Evolutionary conservation across 2,888 invertebrate species (phyloP), one percentile per base, ranked within the genome.

Genomic region (Lasiommata megera): DNA sequence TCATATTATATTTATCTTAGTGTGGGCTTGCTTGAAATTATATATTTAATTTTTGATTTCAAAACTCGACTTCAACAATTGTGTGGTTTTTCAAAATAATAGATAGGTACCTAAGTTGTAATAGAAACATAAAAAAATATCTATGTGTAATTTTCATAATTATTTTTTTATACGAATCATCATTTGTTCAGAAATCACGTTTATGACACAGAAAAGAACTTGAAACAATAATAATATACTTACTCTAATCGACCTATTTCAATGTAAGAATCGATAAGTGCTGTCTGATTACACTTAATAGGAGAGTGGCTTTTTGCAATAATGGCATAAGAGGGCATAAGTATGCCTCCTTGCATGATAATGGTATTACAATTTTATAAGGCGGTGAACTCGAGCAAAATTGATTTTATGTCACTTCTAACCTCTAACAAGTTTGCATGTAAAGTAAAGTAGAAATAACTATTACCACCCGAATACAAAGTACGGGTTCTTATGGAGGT

Each of bases 281-380:
- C 48, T 16, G 44, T 56, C 34, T 48, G 48, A 50, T 53, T 53
- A 29, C n/a, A 51, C 41, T 28, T 59, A 50, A 56, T 48, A 36
- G 53, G 43, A 36, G 54, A 60, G 56, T 59, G 58, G 34, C 56
- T 54, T 54, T 56, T 56, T 50, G 54, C 55, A 48, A 59, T 59
- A 58, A 58, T 53, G 53, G 50, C 38, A 47, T 23, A 58, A 56
- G 53, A 52, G 52, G 43, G 12, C 34, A 16, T 58, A 61, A 55
- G 53, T 55, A 56, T 50, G 58, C 54, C 29, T 46, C 50, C 56
- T 12, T 48, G 38, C 37, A 53, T 55, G 58, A 53, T 59, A 59
- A 59, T 50, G 58, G 58, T 38, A 47, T 38, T 53, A 59, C 48
- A 58, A 59, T 59, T 61, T 59, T 53, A 53, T 51, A 51, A 51